Conservation (phyloP, 2,797 vertebrate species). For the Danio aesculapii region DNA sequence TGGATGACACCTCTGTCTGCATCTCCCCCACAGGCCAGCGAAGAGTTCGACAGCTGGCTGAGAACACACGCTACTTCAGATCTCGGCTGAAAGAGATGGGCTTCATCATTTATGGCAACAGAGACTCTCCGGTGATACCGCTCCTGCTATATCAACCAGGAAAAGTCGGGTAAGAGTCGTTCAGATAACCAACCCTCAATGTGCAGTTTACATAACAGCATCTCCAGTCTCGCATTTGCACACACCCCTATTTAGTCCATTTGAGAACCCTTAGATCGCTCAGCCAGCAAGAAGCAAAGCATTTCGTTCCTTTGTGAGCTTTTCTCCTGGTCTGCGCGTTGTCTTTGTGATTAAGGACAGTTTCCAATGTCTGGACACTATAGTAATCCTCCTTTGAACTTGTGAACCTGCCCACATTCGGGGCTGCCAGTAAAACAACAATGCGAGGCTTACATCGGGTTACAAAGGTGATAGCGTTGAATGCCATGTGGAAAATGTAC, state of each 20-base stretch:
- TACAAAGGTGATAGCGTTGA: slow-evolving; percentile 45
- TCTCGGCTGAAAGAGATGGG: slow-evolving; percentile 85
- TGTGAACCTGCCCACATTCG: slow-evolving; percentile 44
- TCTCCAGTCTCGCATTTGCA: slow-evolving; percentile 5
- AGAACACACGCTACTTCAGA: slow-evolving; percentile 86
- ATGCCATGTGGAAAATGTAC: slow-evolving; percentile 38
- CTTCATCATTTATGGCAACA: slow-evolving; percentile 90
- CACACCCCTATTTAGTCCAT: slow-evolving; percentile 27
- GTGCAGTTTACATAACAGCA: slow-evolving; percentile 1
- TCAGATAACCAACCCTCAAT: background rate
- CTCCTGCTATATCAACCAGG: slow-evolving; percentile 90
- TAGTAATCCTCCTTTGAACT: slow-evolving; percentile 51
- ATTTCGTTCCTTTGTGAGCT: slow-evolving; percentile 29
- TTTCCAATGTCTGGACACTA: slow-evolving; percentile 44
- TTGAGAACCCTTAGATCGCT: slow-evolving; percentile 31
- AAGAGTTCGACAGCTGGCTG: slow-evolving; percentile 84
- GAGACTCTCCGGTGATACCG: slow-evolving; percentile 88
- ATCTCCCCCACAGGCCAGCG: slow-evolving; percentile 74
- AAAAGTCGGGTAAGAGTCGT: slow-evolving; percentile 82
- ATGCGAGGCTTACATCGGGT: slow-evolving; percentile 34
- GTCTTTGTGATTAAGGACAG: slow-evolving; percentile 45
- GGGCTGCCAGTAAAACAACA: slow-evolving; percentile 43
- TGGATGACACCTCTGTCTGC: slow-evolving; percentile 18
- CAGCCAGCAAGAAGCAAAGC: background rate
- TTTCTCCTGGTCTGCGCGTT: background rate